Evolutionary conservation across 2,113 vertebrate genomes (phyloP).

Genomic region (Silurus meridionalis): DNA sequence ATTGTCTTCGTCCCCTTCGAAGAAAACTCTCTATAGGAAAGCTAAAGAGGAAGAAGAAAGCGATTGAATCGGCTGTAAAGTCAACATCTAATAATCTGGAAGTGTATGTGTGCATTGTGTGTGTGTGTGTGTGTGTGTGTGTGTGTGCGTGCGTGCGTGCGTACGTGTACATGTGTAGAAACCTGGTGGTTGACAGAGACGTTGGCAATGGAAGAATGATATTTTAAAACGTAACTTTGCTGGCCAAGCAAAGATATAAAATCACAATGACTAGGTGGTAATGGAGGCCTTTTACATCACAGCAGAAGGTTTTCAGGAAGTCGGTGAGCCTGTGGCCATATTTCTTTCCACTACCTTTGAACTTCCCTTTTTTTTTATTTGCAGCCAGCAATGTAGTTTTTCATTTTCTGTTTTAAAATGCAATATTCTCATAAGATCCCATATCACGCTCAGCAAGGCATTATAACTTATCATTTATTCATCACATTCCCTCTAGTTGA

Average conservation of each 20-base stretch:
- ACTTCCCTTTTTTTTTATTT: background rate
- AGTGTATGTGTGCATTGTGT: background rate
- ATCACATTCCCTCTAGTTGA: constrained; percentile 31
- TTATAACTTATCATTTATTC: constrained; percentile 51
- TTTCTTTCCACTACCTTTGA: background rate
- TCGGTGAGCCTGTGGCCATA: background rate
- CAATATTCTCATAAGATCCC: constrained; percentile 30
- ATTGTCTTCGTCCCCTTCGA: constrained; percentile 23
- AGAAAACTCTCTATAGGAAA: constrained; percentile 29
- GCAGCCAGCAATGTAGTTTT: constrained; percentile 44
- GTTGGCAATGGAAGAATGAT: constrained; percentile 44
- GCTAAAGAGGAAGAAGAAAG: constrained; percentile 16
- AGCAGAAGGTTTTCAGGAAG: background rate
- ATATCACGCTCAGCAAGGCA: constrained; percentile 18
- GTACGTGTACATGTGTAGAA: constrained; percentile 16
- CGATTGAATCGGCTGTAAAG: constrained; percentile 50
- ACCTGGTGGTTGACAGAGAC: constrained; percentile 6
- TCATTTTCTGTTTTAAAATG: constrained; percentile 51
- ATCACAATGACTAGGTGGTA: constrained; percentile 34
- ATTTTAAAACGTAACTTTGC: constrained; percentile 52
- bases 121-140: background rate
- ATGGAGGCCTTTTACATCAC: background rate
- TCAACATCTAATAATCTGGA: constrained; percentile 51
- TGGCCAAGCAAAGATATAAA: constrained; percentile 50
- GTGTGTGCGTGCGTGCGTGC: background rate